These are phyloP conservation scores for Pelmatolapia mariae DNA, from an alignment of 2,113 vertebrate genomes.

Conservation along the genomic window DNA sequence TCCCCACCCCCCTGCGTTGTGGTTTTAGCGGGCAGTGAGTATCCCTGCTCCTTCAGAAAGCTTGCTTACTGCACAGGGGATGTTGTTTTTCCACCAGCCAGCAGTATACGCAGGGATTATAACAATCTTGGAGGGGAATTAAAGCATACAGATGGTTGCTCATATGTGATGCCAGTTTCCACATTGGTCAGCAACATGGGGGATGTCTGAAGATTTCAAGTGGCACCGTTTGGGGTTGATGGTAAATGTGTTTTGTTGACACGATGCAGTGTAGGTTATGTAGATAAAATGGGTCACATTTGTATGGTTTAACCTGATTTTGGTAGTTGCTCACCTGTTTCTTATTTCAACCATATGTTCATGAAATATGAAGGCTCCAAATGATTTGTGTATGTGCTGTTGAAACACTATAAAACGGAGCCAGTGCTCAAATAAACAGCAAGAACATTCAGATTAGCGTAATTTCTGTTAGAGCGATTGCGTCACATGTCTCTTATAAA, in stretches of 20 bases:
- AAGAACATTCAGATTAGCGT: background rate
- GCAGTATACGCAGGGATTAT: slow-evolving; percentile 53
- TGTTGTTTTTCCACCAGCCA: slow-evolving; percentile 29
- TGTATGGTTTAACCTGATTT: background rate
- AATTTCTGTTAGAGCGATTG: background rate
- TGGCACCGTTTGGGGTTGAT: background rate
- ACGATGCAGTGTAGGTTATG: background rate
- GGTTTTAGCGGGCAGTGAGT: background rate
- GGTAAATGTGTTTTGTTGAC: background rate
- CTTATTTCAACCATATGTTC: background rate
- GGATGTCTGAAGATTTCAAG: slow-evolving; percentile 2
- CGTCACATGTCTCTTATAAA: background rate
- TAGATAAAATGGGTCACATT: background rate
- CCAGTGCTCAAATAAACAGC: background rate
- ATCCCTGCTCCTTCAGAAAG: background rate
- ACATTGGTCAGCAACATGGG: slow-evolving; percentile 17
- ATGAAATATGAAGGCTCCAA: background rate
- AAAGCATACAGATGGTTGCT: slow-evolving; percentile 57
- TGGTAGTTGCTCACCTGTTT: background rate
- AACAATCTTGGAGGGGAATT: slow-evolving; percentile 49
- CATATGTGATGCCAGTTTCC: slow-evolving; percentile 55
- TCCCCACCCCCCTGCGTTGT: background rate
- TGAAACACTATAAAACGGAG: background rate
- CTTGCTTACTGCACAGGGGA: background rate
- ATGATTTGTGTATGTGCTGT: background rate